Conservation (phyloP, 1,140 invertebrate genomes). For the Zaprionus nigranus region DNA sequence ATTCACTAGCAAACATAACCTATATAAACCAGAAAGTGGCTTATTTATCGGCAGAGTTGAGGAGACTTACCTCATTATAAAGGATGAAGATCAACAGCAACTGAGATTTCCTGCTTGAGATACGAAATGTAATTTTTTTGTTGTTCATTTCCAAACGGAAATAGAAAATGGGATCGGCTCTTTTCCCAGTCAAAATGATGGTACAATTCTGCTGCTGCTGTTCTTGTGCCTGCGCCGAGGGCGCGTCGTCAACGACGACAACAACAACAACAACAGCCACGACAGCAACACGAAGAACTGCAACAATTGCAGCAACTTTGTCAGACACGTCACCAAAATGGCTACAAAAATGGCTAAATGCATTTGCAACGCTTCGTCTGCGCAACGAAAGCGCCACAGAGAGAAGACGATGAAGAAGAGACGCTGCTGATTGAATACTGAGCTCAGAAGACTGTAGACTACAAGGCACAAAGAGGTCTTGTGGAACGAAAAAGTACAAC, state of each 20-base stretch:
- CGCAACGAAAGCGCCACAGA: slow-evolving; percentile 39
- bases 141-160: slow-evolving; percentile 52
- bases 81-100: slow-evolving; percentile 10
- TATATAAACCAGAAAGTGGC: background rate
- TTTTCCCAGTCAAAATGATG: slow-evolving; percentile 38
- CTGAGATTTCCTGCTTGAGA: slow-evolving; percentile 56
- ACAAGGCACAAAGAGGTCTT: background rate
- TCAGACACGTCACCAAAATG: slow-evolving; percentile 64
- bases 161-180: slow-evolving; percentile 76
- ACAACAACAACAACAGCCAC: slow-evolving; percentile 4
- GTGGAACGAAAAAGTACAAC: background rate
- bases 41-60: background rate
- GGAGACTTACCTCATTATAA: background rate
- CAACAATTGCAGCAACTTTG: slow-evolving; percentile 40
- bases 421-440: background rate
- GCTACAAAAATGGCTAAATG: slow-evolving; percentile 66
- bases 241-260: slow-evolving; percentile 43
- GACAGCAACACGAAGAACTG: slow-evolving; percentile 17
- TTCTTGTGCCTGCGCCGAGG: slow-evolving; percentile 43
- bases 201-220: slow-evolving; percentile 35
- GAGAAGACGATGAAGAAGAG: background rate
- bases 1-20: too few relatives aligned
- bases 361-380: slow-evolving; percentile 64
- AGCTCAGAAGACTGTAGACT: slow-evolving; percentile 5
- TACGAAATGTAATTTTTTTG: slow-evolving; percentile 34